A percentile compares a stretch with the other conserved stretches of the same genome.
These are phyloP conservation scores for Manacus vitellinus DNA, from an alignment of 2,113 vertebrate genomes.

Conservation along the genomic window DNA sequence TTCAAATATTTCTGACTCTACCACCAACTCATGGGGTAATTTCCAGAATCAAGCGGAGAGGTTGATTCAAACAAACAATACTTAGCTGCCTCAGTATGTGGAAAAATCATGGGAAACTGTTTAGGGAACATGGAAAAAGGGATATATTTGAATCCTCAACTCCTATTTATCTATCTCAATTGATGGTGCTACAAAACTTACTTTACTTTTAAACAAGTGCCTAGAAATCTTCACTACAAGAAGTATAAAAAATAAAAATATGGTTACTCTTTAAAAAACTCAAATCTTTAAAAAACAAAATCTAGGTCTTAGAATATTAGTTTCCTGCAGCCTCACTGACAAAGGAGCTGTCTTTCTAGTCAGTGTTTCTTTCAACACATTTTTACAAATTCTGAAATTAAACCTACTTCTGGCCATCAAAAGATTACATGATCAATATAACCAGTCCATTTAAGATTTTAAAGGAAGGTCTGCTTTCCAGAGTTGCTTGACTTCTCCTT, in stretches of 20 bases:
- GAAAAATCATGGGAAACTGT: not conserved
- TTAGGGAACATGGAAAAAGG: not conserved
- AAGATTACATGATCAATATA: not conserved
- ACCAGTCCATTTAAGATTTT: constrained; percentile 38
- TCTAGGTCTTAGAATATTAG: not conserved
- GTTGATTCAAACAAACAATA: not conserved
- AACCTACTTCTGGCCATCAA: not conserved
- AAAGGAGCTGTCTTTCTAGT: not conserved
- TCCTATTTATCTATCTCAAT: not conserved
- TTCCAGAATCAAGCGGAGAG: not conserved
- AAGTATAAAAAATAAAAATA: not conserved
- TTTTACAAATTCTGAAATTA: not conserved
- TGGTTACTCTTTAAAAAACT: rapidly evolving
- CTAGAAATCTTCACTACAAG: not conserved
- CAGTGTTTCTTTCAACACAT: not conserved
- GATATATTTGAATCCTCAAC: not conserved
- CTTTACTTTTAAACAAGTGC: not conserved
- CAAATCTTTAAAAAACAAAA: not conserved
- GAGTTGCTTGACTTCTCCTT: constrained; percentile 46
- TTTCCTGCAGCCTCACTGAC: not conserved
- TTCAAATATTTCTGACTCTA: not conserved
- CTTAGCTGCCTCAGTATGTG: not conserved
- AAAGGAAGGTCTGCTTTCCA: constrained; percentile 29
- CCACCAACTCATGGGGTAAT: not conserved
- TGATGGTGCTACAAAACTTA: not conserved